Percentiles rank a stretch among this genome's conserved stretches.
phyloP scores from a whole-genome alignment of 2,888 invertebrate species.

The Hirtodrosophila trivittata region DNA sequence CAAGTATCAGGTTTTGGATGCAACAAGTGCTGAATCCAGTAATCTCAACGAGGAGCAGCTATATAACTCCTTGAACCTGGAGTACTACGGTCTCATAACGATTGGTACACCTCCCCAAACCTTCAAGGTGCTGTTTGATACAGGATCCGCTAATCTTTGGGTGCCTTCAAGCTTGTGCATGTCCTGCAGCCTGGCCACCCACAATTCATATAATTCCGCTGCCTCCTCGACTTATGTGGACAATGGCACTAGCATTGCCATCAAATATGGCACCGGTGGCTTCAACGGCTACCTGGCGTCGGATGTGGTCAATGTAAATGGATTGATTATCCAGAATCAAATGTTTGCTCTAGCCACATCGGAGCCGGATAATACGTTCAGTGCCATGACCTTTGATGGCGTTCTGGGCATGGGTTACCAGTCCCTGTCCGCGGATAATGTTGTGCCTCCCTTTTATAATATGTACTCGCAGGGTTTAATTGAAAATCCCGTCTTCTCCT shows the following conservation, averaged over 20 bases:
- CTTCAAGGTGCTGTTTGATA: conserved; percentile 98
- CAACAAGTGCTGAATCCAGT: not conserved
- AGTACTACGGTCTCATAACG: conserved; percentile 85
- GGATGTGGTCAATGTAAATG: conserved; percentile 87
- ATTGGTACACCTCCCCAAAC: conserved; percentile 95
- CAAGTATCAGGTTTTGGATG: conserved; percentile 46
- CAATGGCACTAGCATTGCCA: conserved; percentile 94
- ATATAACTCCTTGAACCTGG: conserved; percentile 49
- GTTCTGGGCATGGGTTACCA: conserved; percentile 96
- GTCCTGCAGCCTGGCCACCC: conserved; percentile 92
- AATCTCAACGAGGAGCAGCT: conserved; percentile 36
- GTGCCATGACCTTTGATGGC: conserved; percentile 98
- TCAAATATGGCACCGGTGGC: conserved; percentile 91
- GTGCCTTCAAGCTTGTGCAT: conserved; percentile 88
- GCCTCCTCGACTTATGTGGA: conserved; percentile 91
- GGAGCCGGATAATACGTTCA: conserved; percentile 93
- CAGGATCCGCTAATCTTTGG: conserved; percentile 66
- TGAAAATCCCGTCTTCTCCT: conserved; percentile 91
- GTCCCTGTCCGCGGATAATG: conserved; percentile 93
- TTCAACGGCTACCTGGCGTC: conserved; percentile 40
- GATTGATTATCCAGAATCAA: conserved; percentile 88
- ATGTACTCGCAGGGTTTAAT: conserved; percentile 92
- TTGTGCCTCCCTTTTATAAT: conserved; percentile 94
- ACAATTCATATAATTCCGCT: conserved; percentile 94
- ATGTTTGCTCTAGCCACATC: conserved; percentile 96